Conservation (phyloP, 2,888 invertebrate species). For the Parochlus steinenii region DNA sequence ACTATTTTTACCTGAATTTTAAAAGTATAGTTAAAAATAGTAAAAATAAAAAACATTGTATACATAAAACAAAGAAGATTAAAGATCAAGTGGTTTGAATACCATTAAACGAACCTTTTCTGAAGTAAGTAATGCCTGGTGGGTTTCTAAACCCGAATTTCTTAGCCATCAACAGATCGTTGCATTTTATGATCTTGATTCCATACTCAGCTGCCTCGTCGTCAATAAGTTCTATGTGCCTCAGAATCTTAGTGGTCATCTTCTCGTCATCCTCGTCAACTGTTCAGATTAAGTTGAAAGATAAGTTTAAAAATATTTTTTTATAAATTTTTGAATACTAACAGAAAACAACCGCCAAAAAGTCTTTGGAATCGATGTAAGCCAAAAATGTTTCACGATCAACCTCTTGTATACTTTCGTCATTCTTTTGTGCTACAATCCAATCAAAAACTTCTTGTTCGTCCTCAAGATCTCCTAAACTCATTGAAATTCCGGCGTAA, state of each 20-base stretch:
- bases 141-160: conserved; percentile 81
- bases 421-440: conserved; percentile 83
- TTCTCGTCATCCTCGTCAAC: conserved; percentile 64
- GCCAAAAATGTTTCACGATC: conserved; percentile 65
- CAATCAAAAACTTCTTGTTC: conserved; percentile 74
- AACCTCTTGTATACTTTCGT: conserved; percentile 81
- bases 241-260: conserved; percentile 59
- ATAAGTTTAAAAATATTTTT: conserved; percentile 1
- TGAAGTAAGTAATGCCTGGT: conserved; percentile 80
- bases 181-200: conserved; percentile 76
- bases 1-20: too few species aligned
- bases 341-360: conserved; percentile 85
- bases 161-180: conserved; percentile 79
- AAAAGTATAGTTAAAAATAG: too few species aligned
- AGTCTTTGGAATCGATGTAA: conserved; percentile 79
- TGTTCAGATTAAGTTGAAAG: not conserved
- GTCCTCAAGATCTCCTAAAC: conserved; percentile 51
- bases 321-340: conserved; percentile 34
- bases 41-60: too few species aligned
- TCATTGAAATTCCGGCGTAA: conserved; percentile 1
- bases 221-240: conserved; percentile 78
- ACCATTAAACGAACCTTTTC: conserved; percentile 39
- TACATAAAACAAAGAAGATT: too few species aligned
- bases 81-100: too few species aligned
- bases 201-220: conserved; percentile 86